phyloP scores from a whole-genome alignment of 2,797 vertebrate species.

The Falco novaeseelandiae region DNA sequence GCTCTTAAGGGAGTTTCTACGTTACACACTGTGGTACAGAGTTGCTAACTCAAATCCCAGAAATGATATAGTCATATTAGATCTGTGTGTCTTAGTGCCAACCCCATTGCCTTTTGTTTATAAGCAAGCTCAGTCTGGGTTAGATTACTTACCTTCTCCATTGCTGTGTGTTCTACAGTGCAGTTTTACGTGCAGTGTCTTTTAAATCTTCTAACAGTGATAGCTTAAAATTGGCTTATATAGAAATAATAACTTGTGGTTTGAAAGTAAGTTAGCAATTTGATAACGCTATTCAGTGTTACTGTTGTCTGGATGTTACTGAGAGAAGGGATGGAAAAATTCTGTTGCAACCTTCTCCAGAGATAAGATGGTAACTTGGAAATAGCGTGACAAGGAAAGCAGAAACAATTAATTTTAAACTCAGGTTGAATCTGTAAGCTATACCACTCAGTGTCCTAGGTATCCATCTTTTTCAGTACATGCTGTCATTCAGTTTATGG shows the following conservation, averaged over 20 bases:
- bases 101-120: neutral
- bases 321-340: neutral
- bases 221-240: neutral
- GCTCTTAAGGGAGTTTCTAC: neutral
- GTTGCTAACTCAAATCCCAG: neutral
- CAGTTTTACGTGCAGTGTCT: neutral
- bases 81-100: neutral
- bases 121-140: neutral
- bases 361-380: neutral
- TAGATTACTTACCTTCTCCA: neutral
- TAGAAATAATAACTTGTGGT: neutral
- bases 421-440: neutral
- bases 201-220: neutral
- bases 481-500: neutral
- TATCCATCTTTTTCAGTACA: neutral
- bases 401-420: neutral
- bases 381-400: neutral
- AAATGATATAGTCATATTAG: accelerated
- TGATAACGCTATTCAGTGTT: neutral
- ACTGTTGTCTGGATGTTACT: neutral
- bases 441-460: neutral
- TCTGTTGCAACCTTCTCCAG: neutral
- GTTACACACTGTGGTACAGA: neutral
- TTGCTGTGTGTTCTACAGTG: neutral
- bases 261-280: neutral